Base-by-base conservation (phyloP, 2,113 vertebrate species). In the Cettia cetti region DNA sequence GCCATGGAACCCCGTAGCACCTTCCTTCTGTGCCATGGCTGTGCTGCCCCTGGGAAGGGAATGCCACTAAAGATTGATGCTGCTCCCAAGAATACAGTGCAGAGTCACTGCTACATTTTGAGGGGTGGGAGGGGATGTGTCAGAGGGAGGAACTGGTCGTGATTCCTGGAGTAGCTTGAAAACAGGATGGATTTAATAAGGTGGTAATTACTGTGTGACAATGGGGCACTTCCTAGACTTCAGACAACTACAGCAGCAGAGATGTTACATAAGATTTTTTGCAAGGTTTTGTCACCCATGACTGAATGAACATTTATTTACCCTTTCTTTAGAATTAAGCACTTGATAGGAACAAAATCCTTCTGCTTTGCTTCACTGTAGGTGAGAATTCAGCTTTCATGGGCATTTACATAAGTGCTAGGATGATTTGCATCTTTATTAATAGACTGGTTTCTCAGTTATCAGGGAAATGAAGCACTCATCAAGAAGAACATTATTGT, bases 121-220 rank as follows among this genome's bases (percentile, higher is more conserved):
- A 28, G 89, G 56, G 74, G 69, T 76, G 71, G 60, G n/a, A 79
- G 30, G 52, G 66, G 33, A 6, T 89, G 84, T 95, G 19, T 94
- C 92, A 84, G 44, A 50, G 33, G 35, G 47, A 69, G 59, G 71
- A 77, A 82, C 7, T 87, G 82, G 81, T 89, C 14, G 57, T 8
- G 4, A 26, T 86, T 56, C 81, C 77, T 27, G 13, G 66, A 54
- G 78, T 20, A 61, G 81, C 45, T 53, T 42, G 80, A 37, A 87
- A 95, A 82, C 82, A 95, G 95, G 95, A 91, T 95, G 91, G 66
- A 13, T 94, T 94, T 95, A 95, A 92, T 95, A 54, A 45, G 3
- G 12, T 28, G 23, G 84, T 87, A 82, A 86, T 85, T 85, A n/a
- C 53, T 28, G 21, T 9, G 20, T 54, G 50, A 28, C 81, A 94